Conservation (phyloP, 2,888 invertebrate species). For the Frankliniella fusca region DNA sequence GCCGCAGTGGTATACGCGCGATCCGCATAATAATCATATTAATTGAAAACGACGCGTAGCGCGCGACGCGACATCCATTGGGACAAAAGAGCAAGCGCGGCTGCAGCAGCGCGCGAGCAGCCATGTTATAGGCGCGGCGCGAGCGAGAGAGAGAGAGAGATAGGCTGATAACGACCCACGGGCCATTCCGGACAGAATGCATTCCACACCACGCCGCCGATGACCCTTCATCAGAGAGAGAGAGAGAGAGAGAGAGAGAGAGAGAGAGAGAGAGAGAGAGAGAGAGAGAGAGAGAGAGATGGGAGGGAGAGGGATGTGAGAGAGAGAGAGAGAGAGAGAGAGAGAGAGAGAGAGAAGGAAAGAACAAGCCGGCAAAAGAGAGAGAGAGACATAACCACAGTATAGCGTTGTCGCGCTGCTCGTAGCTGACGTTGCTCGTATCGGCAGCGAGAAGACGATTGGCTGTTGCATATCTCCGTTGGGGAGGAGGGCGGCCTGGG, state of each 20-base stretch:
- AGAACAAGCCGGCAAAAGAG: too few relatives aligned
- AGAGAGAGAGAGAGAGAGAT: background rate
- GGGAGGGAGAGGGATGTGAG: background rate
- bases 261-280: background rate
- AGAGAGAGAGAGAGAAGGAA: background rate
- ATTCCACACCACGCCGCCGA: too few relatives aligned
- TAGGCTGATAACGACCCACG: background rate
- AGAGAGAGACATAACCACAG: too few relatives aligned
- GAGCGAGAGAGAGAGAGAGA: background rate
- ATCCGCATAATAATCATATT: background rate
- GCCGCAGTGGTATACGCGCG: too few relatives aligned
- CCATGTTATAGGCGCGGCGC: background rate
- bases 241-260: too few relatives aligned
- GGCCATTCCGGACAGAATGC: too few relatives aligned
- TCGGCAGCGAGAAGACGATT: background rate
- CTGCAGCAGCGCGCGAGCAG: too few relatives aligned
- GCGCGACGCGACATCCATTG: conserved; percentile 6
- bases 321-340: background rate
- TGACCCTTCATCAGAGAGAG: too few relatives aligned
- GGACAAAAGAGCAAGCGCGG: conserved; percentile 3
- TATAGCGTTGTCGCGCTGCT: too few relatives aligned
- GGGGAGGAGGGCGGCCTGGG: background rate
- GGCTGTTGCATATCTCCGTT: background rate
- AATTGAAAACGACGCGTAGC: conserved; percentile 14
- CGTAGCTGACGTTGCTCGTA: background rate